These are phyloP conservation scores for Tamias sibiricus DNA, from an alignment of 2,113 vertebrate species.

Conservation along the genomic window DNA sequence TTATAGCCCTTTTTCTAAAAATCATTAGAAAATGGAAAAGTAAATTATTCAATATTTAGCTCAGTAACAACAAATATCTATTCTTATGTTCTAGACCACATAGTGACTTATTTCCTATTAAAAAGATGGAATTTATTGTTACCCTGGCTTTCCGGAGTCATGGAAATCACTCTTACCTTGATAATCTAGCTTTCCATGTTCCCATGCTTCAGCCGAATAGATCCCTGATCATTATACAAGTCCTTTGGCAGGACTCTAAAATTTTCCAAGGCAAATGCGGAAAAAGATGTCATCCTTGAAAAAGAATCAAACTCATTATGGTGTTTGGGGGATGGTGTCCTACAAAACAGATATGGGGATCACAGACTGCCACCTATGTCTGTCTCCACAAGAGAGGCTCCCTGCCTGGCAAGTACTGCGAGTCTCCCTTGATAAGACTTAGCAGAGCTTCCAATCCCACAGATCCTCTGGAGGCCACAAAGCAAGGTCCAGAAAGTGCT, in stretches of 20 bases:
- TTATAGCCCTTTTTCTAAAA: background rate
- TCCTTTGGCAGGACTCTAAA: background rate
- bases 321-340: background rate
- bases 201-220: background rate
- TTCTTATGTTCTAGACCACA: background rate
- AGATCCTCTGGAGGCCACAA: background rate
- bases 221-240: background rate
- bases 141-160: background rate
- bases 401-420: too few relatives aligned
- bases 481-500: too few relatives aligned
- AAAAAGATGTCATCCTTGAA: background rate
- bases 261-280: background rate
- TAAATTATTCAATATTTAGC: background rate
- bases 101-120: background rate
- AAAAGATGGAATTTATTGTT: background rate
- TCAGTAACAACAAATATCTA: background rate
- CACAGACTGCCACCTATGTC: rapidly evolving
- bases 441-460: background rate
- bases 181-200: background rate
- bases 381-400: background rate
- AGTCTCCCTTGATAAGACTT: background rate
- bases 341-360: background rate
- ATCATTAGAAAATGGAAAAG: background rate
- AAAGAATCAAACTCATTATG: background rate
- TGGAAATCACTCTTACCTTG: background rate